A percentile compares a stretch with the other conserved stretches of the same genome.
These are phyloP conservation scores for Dicentrarchus labrax DNA, from an alignment of 2,113 vertebrate species.

Conservation along the genomic window DNA sequence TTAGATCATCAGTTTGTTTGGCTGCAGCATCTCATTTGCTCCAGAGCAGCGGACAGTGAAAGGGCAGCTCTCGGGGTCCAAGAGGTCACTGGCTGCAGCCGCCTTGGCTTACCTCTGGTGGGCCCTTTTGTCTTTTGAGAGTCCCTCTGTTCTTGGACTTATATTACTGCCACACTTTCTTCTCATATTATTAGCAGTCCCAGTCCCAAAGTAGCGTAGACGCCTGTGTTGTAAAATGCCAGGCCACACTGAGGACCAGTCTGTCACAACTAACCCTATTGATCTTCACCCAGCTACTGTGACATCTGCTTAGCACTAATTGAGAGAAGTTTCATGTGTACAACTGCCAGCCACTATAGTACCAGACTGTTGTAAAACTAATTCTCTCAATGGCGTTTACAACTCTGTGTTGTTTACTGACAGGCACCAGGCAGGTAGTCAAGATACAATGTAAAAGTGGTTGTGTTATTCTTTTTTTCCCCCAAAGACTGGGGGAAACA, in stretches of 20 bases:
- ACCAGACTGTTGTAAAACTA: conserved; percentile 63
- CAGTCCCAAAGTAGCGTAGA: conserved; percentile 27
- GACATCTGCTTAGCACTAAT: conserved; percentile 78
- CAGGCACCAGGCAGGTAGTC: background rate
- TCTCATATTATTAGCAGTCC: conserved; percentile 38
- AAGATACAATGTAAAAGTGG: background rate
- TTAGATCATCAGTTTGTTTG: conserved; percentile 39
- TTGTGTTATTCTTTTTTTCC: background rate
- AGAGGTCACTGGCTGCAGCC: conserved; percentile 60
- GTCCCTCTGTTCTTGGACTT: conserved; percentile 55
- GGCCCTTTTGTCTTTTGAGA: conserved; percentile 53
- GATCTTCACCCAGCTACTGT: conserved; percentile 65
- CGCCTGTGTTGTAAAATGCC: conserved; percentile 63
- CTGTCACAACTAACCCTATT: conserved; percentile 73
- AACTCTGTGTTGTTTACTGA: conserved; percentile 55
- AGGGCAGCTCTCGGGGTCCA: conserved; percentile 39
- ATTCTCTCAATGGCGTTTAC: conserved; percentile 61
- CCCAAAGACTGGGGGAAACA: background rate
- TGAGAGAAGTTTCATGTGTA: conserved; percentile 64
- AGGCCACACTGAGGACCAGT: conserved; percentile 46
- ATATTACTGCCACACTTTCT: conserved; percentile 42
- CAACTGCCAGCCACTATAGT: conserved; percentile 54
- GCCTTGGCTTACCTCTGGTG: conserved; percentile 19
- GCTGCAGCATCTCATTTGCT: conserved; percentile 44
- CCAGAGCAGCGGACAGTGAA: conserved; percentile 45